phyloP scores from a whole-genome alignment of 2,113 vertebrate genomes.

The Maccullochella peelii region DNA sequence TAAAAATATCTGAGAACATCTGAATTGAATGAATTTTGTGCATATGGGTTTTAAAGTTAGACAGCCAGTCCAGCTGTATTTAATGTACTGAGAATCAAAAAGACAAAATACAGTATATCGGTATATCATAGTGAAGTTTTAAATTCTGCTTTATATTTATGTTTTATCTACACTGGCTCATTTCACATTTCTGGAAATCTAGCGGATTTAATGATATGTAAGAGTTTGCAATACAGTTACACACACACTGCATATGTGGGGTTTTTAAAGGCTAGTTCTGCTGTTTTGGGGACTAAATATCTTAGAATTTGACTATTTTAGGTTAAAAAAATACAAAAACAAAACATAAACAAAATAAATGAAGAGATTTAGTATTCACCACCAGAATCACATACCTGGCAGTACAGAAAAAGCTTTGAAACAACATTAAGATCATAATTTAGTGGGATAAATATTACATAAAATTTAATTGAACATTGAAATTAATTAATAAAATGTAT shows the following conservation, averaged over 20 bases:
- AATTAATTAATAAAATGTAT: too few species aligned
- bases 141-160: background rate
- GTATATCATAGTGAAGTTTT: background rate
- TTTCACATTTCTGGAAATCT: background rate
- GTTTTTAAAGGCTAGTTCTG: background rate
- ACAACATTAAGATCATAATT: background rate
- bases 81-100: background rate
- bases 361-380: background rate
- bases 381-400: background rate
- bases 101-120: background rate
- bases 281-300: background rate
- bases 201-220: background rate
- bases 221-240: background rate
- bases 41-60: background rate
- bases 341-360: background rate
- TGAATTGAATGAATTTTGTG: background rate
- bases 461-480: too few species aligned
- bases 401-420: background rate
- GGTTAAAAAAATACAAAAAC: too few species aligned
- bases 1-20: background rate
- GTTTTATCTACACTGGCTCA: background rate
- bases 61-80: background rate
- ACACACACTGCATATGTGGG: background rate
- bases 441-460: background rate
- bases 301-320: background rate